A percentile compares a stretch with the other conserved stretches of the same genome.
phyloP scores from a whole-genome alignment of 2,797 vertebrate species.

The Pseudocheirus occidentalis region DNA sequence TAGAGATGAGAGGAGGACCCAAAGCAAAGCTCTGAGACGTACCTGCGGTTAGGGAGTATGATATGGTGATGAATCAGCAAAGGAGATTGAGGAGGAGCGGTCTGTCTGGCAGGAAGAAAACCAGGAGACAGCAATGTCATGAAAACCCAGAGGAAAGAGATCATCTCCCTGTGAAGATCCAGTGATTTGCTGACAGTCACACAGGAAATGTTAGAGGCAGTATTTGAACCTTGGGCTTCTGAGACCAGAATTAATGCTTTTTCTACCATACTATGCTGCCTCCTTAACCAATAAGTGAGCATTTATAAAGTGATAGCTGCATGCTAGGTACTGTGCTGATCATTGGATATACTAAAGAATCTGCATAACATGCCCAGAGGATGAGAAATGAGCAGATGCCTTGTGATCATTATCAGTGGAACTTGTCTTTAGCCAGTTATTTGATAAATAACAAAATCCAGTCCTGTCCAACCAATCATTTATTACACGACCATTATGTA shows the following conservation, averaged over 20 bases:
- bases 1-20: too few species aligned
- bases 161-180: not conserved
- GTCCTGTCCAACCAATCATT: not conserved
- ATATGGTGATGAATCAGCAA: not conserved
- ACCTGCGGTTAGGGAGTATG: not conserved
- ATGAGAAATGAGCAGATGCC: not conserved
- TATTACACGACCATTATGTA: not conserved
- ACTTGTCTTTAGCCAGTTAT: not conserved
- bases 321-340: too few species aligned
- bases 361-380: not conserved
- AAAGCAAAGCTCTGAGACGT: not conserved
- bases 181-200: not conserved
- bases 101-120: not conserved
- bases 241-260: too few species aligned
- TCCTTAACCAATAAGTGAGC: too few species aligned
- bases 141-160: not conserved
- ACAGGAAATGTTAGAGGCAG: not conserved
- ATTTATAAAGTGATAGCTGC: too few species aligned
- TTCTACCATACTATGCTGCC: too few species aligned
- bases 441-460: constrained; percentile 4
- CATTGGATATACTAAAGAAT: too few species aligned
- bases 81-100: not conserved
- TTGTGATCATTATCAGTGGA: not conserved
- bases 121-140: not conserved
- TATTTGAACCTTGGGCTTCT: too few species aligned